Evolutionary conservation across 2,888 invertebrate species (phyloP), one percentile per base, ranked within the genome.

Genomic region (Conistra vaccinii): DNA sequence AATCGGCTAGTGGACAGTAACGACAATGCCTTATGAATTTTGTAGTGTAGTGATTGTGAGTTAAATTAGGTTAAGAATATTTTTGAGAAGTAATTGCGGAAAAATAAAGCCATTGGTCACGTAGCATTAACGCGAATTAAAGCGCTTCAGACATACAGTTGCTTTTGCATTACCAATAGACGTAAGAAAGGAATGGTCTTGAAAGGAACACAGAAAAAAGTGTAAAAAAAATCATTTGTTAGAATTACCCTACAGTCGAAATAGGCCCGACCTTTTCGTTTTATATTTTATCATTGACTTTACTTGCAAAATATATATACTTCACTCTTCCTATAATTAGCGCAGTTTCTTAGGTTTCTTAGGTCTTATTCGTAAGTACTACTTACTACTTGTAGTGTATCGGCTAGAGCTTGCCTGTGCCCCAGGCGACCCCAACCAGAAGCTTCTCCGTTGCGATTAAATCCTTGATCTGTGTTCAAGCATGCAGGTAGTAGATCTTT

Each of bases 341-440:
- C 26, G 3, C n/a, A n/a, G n/a, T n/a, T n/a, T n/a, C n/a, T 58
- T n/a, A 26, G 68, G 17, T 58, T n/a, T 29, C 17, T 39, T 3
- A 39, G 17, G 9, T 42, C n/a, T n/a, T n/a, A 51, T 55, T 71
- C 3, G 2, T 23, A n/a, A 45, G 10, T 23, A 35, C 4, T 35
- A 62, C 80, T 73, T 51, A 85, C 85, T 17, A 81, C 83, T 85
- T 85, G 85, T 3, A 85, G 60, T 2, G 55, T 77, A 17, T 85
- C 74, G 1, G 85, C 81, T 26, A 83, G 10, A 5, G 9, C 42
- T 9, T 73, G 48, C 2, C 39, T 72, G 29, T 74, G 74, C 0
- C 85, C 85, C 23, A 85, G 5, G 0, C 68, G 75, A 1, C 85
- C 85, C 85, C 85, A 85, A 2, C 85, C 85, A 3, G 84, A 51